Conservation (phyloP, 2,113 vertebrate species). For the Edolisoma coerulescens region DNA sequence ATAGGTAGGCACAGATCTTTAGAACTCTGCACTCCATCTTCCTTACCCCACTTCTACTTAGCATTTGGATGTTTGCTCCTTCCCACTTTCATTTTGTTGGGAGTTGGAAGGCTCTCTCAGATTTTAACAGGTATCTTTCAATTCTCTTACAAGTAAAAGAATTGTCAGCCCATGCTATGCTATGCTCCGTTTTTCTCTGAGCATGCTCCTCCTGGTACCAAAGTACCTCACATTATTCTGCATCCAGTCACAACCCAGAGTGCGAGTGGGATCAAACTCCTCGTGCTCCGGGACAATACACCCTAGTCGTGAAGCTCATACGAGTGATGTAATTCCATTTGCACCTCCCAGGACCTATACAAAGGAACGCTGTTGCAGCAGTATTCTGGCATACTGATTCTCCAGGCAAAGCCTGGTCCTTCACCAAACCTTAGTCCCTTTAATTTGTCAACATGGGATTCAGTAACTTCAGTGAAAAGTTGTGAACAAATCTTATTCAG, state of each 20-base stretch:
- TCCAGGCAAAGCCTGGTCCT: neutral
- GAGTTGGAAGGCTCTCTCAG: neutral
- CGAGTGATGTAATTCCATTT: fast-evolving
- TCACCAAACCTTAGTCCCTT: neutral
- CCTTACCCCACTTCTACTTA: neutral
- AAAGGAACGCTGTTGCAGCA: neutral
- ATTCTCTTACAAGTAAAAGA: neutral
- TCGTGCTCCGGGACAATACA: neutral
- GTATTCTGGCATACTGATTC: neutral
- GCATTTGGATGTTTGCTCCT: neutral
- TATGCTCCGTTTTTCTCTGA: neutral
- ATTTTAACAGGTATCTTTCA: neutral
- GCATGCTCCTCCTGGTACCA: neutral
- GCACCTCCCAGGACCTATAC: neutral
- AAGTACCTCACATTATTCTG: neutral
- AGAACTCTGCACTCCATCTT: neutral
- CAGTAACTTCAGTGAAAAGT: neutral
- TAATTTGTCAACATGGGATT: neutral
- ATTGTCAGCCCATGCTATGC: neutral
- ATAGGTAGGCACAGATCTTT: neutral
- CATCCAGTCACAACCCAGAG: neutral
- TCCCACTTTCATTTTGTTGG: neutral
- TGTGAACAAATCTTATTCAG: neutral
- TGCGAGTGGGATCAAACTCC: neutral
- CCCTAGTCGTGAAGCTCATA: neutral